These are phyloP conservation scores for Herpailurus yagouaroundi DNA, from an alignment of 2,113 vertebrate species.

Conservation along the genomic window DNA sequence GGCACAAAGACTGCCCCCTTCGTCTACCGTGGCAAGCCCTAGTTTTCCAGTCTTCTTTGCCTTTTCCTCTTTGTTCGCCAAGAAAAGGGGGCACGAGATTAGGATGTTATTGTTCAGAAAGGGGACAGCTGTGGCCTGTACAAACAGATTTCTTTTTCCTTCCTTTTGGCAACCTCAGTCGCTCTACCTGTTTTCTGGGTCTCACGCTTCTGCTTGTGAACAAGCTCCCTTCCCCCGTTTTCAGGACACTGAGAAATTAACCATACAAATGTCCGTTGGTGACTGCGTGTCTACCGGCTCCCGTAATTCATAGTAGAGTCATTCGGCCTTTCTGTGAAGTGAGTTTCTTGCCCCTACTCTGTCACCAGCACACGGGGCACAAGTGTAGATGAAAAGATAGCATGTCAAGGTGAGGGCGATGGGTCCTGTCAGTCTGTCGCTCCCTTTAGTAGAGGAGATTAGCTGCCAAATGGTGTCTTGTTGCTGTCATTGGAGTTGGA, in stretches of 20 bases:
- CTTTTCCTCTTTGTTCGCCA: conserved; percentile 81
- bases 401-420: background rate
- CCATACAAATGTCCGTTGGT: background rate
- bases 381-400: background rate
- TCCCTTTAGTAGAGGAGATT: background rate
- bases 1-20: conserved; percentile 70
- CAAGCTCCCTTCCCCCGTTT: conserved; percentile 11
- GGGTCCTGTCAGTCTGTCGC: background rate
- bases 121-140: conserved; percentile 77
- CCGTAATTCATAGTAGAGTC: background rate
- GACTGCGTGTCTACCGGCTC: background rate
- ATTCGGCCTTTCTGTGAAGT: background rate
- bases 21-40: conserved; percentile 49
- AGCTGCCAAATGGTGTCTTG: background rate
- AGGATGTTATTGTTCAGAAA: conserved; percentile 76
- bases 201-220: conserved; percentile 53
- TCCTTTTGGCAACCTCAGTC: conserved; percentile 75
- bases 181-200: conserved; percentile 76
- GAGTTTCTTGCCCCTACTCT: background rate
- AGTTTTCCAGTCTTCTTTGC: conserved; percentile 70
- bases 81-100: conserved; percentile 74
- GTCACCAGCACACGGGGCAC: background rate
- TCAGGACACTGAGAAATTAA: background rate
- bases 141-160: conserved; percentile 74
- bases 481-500: conserved; percentile 17